phyloP scores from a whole-genome alignment of 1,140 invertebrate genomes.

The Pissodes strobi region DNA sequence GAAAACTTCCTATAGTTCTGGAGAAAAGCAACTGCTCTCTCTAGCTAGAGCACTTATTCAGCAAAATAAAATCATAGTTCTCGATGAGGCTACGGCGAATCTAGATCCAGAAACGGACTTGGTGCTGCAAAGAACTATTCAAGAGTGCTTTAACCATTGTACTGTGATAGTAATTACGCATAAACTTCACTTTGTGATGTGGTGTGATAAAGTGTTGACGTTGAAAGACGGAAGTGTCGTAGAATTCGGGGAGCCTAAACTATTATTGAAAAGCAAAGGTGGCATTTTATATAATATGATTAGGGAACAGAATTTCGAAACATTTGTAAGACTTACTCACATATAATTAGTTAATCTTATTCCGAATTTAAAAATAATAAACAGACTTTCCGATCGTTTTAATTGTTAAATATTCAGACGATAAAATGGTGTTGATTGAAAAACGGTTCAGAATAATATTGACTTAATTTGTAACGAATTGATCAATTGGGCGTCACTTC shows the following conservation, averaged over 20 bases:
- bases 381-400: too few relatives aligned
- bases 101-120: constrained; percentile 72
- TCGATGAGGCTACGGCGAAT: constrained; percentile 77
- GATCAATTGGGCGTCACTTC: too few relatives aligned
- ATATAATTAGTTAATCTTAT: not conserved
- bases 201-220: constrained; percentile 74
- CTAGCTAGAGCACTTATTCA: constrained; percentile 75
- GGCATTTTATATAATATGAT: constrained; percentile 69
- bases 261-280: constrained; percentile 65
- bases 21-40: constrained; percentile 79
- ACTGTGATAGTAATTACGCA: constrained; percentile 85
- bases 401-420: too few relatives aligned
- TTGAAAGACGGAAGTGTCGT: constrained; percentile 68
- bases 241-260: constrained; percentile 74
- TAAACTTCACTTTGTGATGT: constrained; percentile 80
- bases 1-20: constrained; percentile 73
- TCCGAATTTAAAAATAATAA: too few relatives aligned
- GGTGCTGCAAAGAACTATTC: constrained; percentile 69
- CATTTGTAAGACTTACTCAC: constrained; percentile 4
- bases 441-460: too few relatives aligned
- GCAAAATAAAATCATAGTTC: constrained; percentile 75
- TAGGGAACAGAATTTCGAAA: constrained; percentile 19
- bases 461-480: too few relatives aligned
- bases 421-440: too few relatives aligned
- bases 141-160: constrained; percentile 69